phyloP scores from a whole-genome alignment of 2,888 invertebrate species.

The Apamea epomidion region DNA sequence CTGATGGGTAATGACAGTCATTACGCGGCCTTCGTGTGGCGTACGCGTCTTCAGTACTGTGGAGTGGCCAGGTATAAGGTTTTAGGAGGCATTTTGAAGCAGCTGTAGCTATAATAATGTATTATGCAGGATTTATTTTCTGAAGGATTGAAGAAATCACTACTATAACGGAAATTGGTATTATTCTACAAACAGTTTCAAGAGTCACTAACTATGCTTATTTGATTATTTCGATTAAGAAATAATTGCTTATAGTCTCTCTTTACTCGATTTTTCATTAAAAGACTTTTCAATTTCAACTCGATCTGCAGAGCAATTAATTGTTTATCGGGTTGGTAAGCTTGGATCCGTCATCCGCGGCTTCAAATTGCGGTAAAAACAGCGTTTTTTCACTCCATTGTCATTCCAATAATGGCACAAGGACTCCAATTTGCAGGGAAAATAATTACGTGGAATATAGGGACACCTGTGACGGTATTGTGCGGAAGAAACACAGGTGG shows the following conservation, averaged over 20 bases:
- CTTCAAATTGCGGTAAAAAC: slow-evolving; percentile 13
- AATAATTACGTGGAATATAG: slow-evolving; percentile 28
- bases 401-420: slow-evolving; percentile 29
- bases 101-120: neutral
- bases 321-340: slow-evolving; percentile 7
- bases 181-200: neutral
- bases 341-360: neutral
- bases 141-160: neutral
- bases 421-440: slow-evolving; percentile 12
- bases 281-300: slow-evolving; percentile 29
- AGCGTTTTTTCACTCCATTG: slow-evolving; percentile 27
- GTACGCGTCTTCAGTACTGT: slow-evolving; percentile 67
- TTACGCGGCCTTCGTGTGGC: slow-evolving; percentile 79
- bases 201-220: too few species aligned
- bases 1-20: slow-evolving; percentile 77
- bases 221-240: neutral
- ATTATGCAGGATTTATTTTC: neutral
- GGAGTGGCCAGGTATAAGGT: slow-evolving; percentile 35
- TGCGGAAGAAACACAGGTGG: slow-evolving; percentile 7
- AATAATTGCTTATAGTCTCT: slow-evolving; percentile 5
- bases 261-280: slow-evolving; percentile 14
- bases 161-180: too few species aligned
- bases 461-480: slow-evolving; percentile 27
- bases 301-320: slow-evolving; percentile 23
- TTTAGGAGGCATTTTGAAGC: slow-evolving; percentile 5